Evolutionary conservation across 1,140 invertebrate genomes (phyloP), one percentile per base, ranked within the genome.

Genomic region (Fragariocoptes setiger): DNA sequence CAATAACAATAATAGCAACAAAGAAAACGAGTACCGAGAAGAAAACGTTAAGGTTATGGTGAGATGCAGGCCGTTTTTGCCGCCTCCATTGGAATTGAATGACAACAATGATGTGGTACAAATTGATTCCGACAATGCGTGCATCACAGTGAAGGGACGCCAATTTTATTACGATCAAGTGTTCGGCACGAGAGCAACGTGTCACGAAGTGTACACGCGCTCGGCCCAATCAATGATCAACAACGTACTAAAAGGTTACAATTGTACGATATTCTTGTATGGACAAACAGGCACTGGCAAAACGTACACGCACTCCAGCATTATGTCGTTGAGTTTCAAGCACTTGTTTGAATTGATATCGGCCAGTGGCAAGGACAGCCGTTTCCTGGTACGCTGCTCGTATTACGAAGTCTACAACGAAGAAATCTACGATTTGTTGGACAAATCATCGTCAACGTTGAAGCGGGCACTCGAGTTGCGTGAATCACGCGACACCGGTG

Each of bases 361-460:
- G n/a, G 73, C 74, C 54, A 67, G 69, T 21, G 63, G 65, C 51
- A 69, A 69, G 42, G 65, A 71, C 50, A 68, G 37, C 38, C 38
- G 46, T 55, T 71, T 80, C 59, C 53, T 80, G 46, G 65, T 80
- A 39, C 57, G 75, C 53, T 63, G 74, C 35, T 71, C 71, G 25
- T 71, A 76, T 57, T 57, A 78, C 46, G 74, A 76, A 56, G 74
- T 76, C 40, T 77, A 77, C 47, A 77, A 76, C 53, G 74, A 77
- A 57, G 74, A 76, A 54, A 69, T 77, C 2, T 64, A 72, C 49
- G 78, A 76, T 61, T 54, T 76, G 18, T 52, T 77, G 18, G 60
- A 62, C 3, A 37, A 31, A 21, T 40, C 4, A 31, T n/a, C 66
- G 35, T 66, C 72, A 50, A 54, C 53, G 12, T 70, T 46, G 16